A percentile compares a stretch with the other conserved stretches of the same genome.
Conservation (phyloP, 2,797 vertebrate genomes). For the Paedocypris micromegethes region DNA sequence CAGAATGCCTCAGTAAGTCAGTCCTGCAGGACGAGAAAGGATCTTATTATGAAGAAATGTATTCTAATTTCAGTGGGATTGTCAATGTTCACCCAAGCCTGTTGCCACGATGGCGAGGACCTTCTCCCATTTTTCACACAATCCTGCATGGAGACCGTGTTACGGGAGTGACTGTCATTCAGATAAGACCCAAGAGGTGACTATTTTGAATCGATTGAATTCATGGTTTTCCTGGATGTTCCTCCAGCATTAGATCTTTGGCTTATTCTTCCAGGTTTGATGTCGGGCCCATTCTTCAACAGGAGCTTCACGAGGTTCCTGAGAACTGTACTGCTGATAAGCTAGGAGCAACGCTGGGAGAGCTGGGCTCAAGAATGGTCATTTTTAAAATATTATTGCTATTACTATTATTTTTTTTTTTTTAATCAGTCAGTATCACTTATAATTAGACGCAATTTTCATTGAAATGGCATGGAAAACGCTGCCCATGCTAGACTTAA, state of each 20-base stretch:
- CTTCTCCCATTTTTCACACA: constrained; percentile 86
- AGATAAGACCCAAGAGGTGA: constrained; percentile 86
- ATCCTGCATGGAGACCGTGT: constrained; percentile 79
- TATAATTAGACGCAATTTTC: background rate
- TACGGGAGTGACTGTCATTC: constrained; percentile 89
- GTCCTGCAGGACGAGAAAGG: background rate
- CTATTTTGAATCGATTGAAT: background rate
- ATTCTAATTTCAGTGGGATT: constrained; percentile 71
- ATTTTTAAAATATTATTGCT: background rate
- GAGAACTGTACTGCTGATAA: constrained; percentile 73
- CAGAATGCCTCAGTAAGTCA: constrained; percentile 83
- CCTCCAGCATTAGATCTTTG: background rate
- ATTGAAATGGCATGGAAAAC: too few species aligned
- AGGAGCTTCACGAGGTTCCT: constrained; percentile 74
- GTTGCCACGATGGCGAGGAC: constrained; percentile 88
- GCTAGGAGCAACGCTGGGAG: constrained; percentile 72
- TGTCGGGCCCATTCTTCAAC: constrained; percentile 84
- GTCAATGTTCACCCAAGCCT: constrained; percentile 92
- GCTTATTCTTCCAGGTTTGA: constrained; percentile 76
- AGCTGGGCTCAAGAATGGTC: constrained; percentile 79
- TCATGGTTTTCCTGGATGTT: background rate
- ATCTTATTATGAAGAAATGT: background rate
- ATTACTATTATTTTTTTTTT: background rate
- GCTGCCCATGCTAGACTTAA: too few species aligned
- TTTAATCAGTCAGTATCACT: background rate